Evolutionary conservation across 2,797 vertebrate species (phyloP).

Genomic region (Cheirogaleus major): DNA sequence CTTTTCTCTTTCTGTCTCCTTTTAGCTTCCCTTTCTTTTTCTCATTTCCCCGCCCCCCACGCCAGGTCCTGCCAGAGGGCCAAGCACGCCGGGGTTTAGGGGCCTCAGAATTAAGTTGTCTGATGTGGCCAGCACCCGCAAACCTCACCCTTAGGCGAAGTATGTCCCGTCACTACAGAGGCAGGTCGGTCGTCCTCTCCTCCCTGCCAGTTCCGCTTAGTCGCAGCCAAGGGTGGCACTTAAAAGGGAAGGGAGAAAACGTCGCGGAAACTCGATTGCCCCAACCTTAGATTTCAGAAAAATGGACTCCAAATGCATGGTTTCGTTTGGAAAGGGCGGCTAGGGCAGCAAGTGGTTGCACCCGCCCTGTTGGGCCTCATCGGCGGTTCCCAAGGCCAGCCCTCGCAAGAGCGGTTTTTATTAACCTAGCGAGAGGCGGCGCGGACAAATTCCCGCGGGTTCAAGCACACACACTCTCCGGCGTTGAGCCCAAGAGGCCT

Average conservation of each 20-base stretch:
- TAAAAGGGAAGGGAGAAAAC: background rate
- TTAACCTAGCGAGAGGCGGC: background rate
- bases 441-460: accelerated
- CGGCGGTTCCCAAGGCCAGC: accelerated
- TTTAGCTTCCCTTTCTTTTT: background rate
- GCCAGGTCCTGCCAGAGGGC: background rate
- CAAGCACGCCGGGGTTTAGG: background rate
- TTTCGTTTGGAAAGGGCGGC: background rate
- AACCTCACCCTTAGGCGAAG: background rate
- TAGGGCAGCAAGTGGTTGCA: background rate
- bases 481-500: background rate
- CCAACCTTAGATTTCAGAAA: background rate
- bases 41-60: background rate
- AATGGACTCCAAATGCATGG: background rate
- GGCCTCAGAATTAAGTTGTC: background rate
- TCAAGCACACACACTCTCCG: background rate
- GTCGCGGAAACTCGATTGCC: background rate
- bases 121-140: background rate
- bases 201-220: accelerated
- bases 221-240: background rate
- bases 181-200: background rate
- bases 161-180: accelerated
- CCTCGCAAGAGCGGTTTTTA: background rate
- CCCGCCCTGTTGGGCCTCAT: accelerated
- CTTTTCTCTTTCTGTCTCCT: background rate